A percentile compares a stretch with the other conserved stretches of the same genome.
These are phyloP conservation scores for Tachina lurida DNA, from an alignment of 2,888 invertebrate genomes.

Conservation along the genomic window DNA sequence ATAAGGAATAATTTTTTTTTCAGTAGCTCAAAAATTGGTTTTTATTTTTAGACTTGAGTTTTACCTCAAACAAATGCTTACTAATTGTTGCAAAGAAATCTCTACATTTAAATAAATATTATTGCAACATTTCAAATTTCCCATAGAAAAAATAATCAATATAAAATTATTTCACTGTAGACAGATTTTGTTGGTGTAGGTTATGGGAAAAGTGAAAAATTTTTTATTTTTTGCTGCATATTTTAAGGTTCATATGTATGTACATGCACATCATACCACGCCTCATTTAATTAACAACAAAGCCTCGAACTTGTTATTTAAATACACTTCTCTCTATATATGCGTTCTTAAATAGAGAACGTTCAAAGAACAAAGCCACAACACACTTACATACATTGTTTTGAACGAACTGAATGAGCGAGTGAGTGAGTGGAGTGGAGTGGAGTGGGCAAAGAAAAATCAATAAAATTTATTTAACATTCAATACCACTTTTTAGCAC, in stretches of 20 bases:
- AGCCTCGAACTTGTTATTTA: slow-evolving; percentile 57
- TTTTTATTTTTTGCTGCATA: slow-evolving; percentile 11
- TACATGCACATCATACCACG: background rate
- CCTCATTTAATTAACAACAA: slow-evolving; percentile 42
- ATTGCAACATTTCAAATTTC: background rate
- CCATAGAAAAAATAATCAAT: background rate
- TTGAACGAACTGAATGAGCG: background rate
- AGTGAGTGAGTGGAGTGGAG: slow-evolving; percentile 9
- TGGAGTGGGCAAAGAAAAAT: slow-evolving; percentile 37
- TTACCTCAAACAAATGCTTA: too few relatives aligned
- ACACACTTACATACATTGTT: slow-evolving; percentile 17
- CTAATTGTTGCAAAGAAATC: too few relatives aligned
- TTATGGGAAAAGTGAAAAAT: slow-evolving; percentile 9
- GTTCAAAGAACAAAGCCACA: slow-evolving; percentile 19
- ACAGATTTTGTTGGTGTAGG: slow-evolving; percentile 12
- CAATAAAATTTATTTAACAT: slow-evolving; percentile 63
- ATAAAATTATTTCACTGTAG: background rate
- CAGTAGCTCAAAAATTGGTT: too few relatives aligned
- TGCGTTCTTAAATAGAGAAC: background rate
- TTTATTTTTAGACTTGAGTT: too few relatives aligned
- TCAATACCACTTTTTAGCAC: slow-evolving; percentile 49
- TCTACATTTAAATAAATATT: too few relatives aligned
- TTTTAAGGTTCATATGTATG: slow-evolving; percentile 9
- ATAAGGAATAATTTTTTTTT: too few relatives aligned
- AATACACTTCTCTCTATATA: slow-evolving; percentile 9